Conservation (phyloP, 2,888 invertebrate genomes). For the Amphipyra berbera region DNA sequence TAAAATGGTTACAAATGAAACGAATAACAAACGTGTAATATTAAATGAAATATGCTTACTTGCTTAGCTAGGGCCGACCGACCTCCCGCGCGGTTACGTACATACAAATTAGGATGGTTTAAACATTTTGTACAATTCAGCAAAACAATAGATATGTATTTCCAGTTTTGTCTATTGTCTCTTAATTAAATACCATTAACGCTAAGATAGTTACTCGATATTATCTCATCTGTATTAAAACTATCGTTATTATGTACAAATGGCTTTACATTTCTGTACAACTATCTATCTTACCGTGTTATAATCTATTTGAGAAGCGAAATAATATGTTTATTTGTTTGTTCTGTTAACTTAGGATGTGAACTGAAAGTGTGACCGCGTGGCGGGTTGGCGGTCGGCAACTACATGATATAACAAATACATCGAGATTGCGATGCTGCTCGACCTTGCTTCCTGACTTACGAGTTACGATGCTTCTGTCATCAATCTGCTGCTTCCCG, state of each 20-base stretch:
- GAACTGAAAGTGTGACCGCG: slow-evolving; percentile 78
- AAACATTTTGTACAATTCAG: slow-evolving; percentile 80
- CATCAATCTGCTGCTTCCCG: slow-evolving; percentile 14
- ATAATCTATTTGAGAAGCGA: slow-evolving; percentile 83
- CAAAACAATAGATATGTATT: slow-evolving; percentile 81
- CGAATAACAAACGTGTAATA: slow-evolving; percentile 89
- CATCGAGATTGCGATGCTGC: slow-evolving; percentile 80
- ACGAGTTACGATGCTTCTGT: slow-evolving; percentile 28
- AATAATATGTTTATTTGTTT: slow-evolving; percentile 71
- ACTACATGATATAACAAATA: slow-evolving; percentile 89
- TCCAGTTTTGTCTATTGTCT: slow-evolving; percentile 82
- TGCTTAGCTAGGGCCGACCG: slow-evolving; percentile 88
- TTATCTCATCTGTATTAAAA: slow-evolving; percentile 86
- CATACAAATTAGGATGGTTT: slow-evolving; percentile 82
- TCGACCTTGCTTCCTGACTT: slow-evolving; percentile 64
- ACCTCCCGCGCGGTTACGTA: slow-evolving; percentile 77
- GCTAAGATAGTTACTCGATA: slow-evolving; percentile 86
- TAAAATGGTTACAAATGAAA: slow-evolving; percentile 88
- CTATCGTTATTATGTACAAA: slow-evolving; percentile 87
- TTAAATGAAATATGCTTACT: slow-evolving; percentile 88
- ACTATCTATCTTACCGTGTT: slow-evolving; percentile 85
- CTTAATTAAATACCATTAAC: slow-evolving; percentile 85
- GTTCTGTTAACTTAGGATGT: slow-evolving; percentile 84
- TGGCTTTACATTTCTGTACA: slow-evolving; percentile 87
- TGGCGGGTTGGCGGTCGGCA: slow-evolving; percentile 82